phyloP scores from a whole-genome alignment of 2,888 invertebrate genomes.

The Drosophila quinaria region DNA sequence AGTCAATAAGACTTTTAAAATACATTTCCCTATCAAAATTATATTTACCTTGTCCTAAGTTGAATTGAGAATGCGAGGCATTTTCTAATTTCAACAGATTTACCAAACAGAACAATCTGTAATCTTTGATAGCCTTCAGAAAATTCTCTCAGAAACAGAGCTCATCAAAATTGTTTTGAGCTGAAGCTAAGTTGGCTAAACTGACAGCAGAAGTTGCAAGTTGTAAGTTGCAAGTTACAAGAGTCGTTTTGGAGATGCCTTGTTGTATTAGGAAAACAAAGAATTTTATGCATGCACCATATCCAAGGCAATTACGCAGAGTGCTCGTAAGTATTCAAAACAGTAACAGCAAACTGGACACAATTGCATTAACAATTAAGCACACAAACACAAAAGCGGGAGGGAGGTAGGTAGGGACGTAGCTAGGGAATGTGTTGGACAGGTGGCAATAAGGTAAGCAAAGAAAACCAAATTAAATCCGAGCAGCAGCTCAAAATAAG shows the following conservation, averaged over 20 bases:
- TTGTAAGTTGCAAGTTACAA: background rate
- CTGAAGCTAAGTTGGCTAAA: slow-evolving; percentile 12
- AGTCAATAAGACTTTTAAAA: background rate
- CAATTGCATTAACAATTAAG: slow-evolving; percentile 72
- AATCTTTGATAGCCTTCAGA: background rate
- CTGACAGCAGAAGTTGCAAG: background rate
- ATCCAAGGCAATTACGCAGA: slow-evolving; percentile 69
- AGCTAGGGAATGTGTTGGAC: slow-evolving; percentile 1
- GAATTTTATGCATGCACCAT: slow-evolving; percentile 67
- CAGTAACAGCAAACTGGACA: slow-evolving; percentile 53
- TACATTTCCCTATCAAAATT: too few relatives aligned
- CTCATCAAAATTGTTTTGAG: slow-evolving; percentile 24
- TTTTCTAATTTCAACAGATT: background rate
- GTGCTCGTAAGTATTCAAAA: slow-evolving; percentile 63
- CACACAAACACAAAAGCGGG: slow-evolving; percentile 31
- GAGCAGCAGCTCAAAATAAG: slow-evolving; percentile 45
- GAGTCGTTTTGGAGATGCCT: slow-evolving; percentile 20
- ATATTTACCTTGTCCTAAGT: background rate
- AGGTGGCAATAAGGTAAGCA: slow-evolving; percentile 40
- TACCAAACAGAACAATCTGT: background rate
- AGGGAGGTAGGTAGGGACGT: background rate
- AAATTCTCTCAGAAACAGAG: slow-evolving; percentile 2
- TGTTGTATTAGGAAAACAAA: slow-evolving; percentile 54
- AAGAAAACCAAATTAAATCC: slow-evolving; percentile 66
- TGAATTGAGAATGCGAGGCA: background rate